A percentile compares a stretch with the other conserved stretches of the same genome.
Conservation (phyloP, 2,797 vertebrate genomes). For the Peromyscus aztecus region DNA sequence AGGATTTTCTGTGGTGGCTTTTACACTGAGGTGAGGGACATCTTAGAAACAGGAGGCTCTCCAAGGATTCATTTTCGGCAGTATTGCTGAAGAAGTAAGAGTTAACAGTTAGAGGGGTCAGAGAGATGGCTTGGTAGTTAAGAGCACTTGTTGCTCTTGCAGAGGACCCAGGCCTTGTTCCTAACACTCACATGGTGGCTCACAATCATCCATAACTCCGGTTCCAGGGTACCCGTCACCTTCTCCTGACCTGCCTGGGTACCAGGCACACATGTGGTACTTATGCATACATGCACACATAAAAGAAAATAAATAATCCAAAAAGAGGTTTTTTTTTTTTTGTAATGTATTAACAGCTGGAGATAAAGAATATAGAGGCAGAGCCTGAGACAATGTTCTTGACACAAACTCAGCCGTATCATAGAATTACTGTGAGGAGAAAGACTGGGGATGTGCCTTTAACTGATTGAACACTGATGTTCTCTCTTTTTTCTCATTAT, state of each 20-base stretch:
- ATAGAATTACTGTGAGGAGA: conserved; percentile 38
- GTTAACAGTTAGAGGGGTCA: background rate
- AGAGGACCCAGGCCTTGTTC: background rate
- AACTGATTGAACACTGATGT: background rate
- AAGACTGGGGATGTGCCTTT: conserved; percentile 50
- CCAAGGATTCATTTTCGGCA: conserved; percentile 31
- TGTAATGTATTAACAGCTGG: background rate
- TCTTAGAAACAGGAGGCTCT: conserved; percentile 42
- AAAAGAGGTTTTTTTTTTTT: background rate
- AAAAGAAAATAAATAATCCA: background rate
- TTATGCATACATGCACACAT: background rate
- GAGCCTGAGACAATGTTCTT: conserved; percentile 30
- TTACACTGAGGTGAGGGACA: background rate
- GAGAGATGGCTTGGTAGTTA: background rate
- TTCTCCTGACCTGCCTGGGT: background rate
- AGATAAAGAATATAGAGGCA: conserved; percentile 19
- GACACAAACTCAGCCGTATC: conserved; percentile 16
- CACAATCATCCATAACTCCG: background rate
- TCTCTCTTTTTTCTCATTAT: background rate
- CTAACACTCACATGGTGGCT: background rate
- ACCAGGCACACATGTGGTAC: background rate
- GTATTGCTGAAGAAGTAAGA: conserved; percentile 17
- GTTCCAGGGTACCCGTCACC: background rate
- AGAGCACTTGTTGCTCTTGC: background rate
- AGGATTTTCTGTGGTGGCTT: conserved; percentile 13